phyloP scores from a whole-genome alignment of 1,140 invertebrate genomes.

The Aphelinus certus region DNA sequence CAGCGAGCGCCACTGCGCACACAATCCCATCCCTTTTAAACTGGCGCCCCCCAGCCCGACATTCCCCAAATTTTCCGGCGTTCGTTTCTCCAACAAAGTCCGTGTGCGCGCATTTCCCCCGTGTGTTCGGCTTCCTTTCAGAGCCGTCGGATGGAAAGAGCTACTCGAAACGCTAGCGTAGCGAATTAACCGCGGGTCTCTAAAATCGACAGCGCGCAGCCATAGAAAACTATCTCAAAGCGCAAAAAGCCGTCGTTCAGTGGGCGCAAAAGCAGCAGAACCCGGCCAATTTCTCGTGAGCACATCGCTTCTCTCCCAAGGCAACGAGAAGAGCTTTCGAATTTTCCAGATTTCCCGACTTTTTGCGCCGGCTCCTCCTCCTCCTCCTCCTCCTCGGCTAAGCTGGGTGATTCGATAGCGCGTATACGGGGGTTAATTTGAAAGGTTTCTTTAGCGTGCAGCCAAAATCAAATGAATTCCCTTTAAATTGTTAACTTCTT shows the following conservation, averaged over 20 bases:
- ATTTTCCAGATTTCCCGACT: slow-evolving; percentile 26
- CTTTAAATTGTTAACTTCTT: no score
- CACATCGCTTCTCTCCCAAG: background rate
- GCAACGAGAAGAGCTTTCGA: slow-evolving; percentile 11
- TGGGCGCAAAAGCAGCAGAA: background rate
- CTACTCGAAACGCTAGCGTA: slow-evolving; percentile 10
- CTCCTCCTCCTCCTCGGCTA: background rate
- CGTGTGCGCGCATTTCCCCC: background rate
- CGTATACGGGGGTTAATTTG: slow-evolving; percentile 3
- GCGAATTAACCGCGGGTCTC: slow-evolving; percentile 7
- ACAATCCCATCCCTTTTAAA: no score
- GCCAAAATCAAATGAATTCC: no score
- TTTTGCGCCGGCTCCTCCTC: no score
- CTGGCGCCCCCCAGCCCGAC: no score
- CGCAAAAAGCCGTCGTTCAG: slow-evolving; percentile 7
- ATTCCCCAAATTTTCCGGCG: background rate
- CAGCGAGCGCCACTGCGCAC: no score
- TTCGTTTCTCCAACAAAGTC: background rate
- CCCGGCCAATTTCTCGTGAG: slow-evolving; percentile 10
- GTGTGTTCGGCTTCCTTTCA: background rate
- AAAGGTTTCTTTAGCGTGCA: background rate
- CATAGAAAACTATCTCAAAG: slow-evolving; percentile 22
- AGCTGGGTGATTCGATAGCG: background rate
- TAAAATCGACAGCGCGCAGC: background rate
- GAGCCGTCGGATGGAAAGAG: background rate